phyloP scores from a whole-genome alignment of 2,113 vertebrate species.

The Cathartes aura region DNA sequence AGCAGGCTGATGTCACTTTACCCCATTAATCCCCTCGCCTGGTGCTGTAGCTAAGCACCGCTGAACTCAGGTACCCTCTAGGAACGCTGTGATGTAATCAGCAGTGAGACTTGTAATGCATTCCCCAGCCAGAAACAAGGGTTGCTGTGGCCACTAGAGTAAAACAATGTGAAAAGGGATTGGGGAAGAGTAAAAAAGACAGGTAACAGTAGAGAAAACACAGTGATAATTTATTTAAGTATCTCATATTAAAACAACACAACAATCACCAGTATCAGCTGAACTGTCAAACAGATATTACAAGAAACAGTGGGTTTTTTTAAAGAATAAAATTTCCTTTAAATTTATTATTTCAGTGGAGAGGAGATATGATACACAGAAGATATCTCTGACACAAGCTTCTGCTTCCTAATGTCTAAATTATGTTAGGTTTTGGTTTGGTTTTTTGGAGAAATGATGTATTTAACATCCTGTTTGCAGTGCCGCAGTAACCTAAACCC shows the following conservation, averaged over 20 bases:
- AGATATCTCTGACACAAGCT: not conserved
- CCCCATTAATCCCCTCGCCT: not conserved
- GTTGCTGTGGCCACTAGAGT: conserved; percentile 32
- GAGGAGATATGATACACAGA: not conserved
- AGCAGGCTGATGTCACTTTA: conserved; percentile 15
- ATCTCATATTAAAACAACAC: not conserved
- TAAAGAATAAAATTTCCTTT: not conserved
- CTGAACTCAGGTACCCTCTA: conserved; percentile 21
- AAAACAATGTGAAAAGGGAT: not conserved
- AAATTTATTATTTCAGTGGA: not conserved
- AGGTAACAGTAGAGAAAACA: conserved; percentile 33
- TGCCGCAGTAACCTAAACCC: not conserved
- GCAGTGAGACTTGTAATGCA: not conserved
- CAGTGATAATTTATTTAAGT: not conserved
- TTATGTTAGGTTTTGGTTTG: not conserved
- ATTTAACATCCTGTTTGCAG: not conserved
- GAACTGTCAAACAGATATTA: not conserved
- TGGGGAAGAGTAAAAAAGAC: not conserved
- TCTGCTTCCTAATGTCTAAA: not conserved
- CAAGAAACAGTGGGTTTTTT: not conserved
- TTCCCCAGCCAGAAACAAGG: conserved; percentile 24
- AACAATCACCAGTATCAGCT: conserved; percentile 17
- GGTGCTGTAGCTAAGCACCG: not conserved
- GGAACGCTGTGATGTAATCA: conserved; percentile 22
- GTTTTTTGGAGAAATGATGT: not conserved